Conservation (phyloP, 2,888 invertebrate genomes). For the Drosophila mulleri region DNA sequence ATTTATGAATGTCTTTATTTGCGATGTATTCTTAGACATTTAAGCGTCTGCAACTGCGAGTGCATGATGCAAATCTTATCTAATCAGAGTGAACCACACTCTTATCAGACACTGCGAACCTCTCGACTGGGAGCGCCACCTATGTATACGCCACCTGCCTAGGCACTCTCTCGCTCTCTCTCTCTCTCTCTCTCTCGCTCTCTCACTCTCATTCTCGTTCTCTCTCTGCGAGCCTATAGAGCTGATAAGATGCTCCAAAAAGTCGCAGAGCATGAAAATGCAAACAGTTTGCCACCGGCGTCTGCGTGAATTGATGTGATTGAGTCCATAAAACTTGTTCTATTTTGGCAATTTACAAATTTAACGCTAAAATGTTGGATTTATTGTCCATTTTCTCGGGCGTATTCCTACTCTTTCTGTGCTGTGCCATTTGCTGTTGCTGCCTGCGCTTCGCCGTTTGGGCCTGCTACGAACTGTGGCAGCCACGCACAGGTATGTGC, state of each 20-base stretch:
- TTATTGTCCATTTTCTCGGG: slow-evolving; percentile 66
- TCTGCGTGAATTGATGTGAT: slow-evolving; percentile 8
- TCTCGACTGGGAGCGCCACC: not conserved
- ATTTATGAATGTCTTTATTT: slow-evolving; percentile 8
- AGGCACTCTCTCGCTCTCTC: not conserved
- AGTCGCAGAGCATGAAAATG: slow-evolving; percentile 6
- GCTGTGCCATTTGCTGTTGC: slow-evolving; percentile 65
- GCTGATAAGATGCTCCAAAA: slow-evolving; percentile 37
- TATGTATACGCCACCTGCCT: not conserved
- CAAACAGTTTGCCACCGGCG: slow-evolving; percentile 40
- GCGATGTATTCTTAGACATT: slow-evolving; percentile 22
- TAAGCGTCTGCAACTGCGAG: slow-evolving; percentile 8
- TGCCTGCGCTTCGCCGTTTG: slow-evolving; percentile 71
- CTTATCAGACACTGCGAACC: slow-evolving; percentile 31
- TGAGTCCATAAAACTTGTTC: not conserved
- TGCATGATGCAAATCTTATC: slow-evolving; percentile 54
- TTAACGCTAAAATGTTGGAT: slow-evolving; percentile 49
- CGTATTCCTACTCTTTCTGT: slow-evolving; percentile 70
- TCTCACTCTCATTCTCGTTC: not conserved
- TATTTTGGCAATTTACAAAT: not conserved
- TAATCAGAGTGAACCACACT: slow-evolving; percentile 30
- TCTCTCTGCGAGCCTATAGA: slow-evolving; percentile 1
- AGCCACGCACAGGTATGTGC: slow-evolving; percentile 40
- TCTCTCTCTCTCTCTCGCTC: not conserved
- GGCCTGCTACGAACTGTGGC: slow-evolving; percentile 61